Evolutionary conservation across 2,888 invertebrate genomes (phyloP).

Genomic region (Therioaphis trifolii): DNA sequence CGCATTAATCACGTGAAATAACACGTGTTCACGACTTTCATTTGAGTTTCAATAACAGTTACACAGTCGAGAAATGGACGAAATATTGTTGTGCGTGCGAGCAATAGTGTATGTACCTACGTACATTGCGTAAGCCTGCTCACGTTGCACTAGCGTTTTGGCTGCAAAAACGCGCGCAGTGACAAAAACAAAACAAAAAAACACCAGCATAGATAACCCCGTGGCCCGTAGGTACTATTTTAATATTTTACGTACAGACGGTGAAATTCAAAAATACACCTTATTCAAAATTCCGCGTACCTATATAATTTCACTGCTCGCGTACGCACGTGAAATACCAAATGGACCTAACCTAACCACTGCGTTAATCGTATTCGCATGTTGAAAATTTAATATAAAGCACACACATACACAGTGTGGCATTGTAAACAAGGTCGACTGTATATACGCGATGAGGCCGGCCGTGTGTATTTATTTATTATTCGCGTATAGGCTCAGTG

Average conservation of each 20-base stretch:
- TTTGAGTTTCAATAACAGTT: slow-evolving; percentile 44
- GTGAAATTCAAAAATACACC: background rate
- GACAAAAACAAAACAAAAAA: background rate
- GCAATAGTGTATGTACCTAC: too few species aligned
- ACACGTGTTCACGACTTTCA: slow-evolving; percentile 49
- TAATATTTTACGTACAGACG: too few species aligned
- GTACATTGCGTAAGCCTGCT: background rate
- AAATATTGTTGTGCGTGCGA: background rate
- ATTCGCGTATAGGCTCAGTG: slow-evolving; percentile 10
- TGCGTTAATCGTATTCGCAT: background rate
- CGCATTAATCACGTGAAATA: slow-evolving; percentile 56
- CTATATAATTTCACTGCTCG: background rate
- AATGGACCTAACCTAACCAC: background rate
- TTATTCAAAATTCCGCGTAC: background rate
- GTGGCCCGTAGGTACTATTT: too few species aligned
- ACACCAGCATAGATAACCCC: too few species aligned
- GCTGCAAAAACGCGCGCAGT: background rate
- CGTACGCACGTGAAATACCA: background rate
- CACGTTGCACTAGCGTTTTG: background rate
- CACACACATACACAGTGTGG: background rate
- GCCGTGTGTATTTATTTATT: slow-evolving; percentile 6
- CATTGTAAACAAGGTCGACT: slow-evolving; percentile 45
- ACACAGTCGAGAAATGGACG: background rate
- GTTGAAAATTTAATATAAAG: slow-evolving; percentile 36
- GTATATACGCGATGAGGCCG: slow-evolving; percentile 24